Conservation (phyloP, 2,888 invertebrate species). For the Lochmaea capreae region DNA sequence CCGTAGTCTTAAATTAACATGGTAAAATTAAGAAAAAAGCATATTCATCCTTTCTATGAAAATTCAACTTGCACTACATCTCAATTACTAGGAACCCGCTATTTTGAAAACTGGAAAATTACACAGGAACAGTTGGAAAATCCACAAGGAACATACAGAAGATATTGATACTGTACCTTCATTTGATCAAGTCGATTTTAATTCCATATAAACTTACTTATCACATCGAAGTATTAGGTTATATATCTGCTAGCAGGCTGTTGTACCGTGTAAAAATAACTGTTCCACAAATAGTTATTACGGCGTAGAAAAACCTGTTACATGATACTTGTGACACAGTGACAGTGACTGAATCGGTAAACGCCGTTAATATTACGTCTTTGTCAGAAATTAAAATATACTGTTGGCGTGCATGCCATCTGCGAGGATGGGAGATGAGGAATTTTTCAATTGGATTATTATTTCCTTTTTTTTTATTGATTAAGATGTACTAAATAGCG, state of each 20-base stretch:
- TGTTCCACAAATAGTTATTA: conserved; percentile 18
- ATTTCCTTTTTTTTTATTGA: neutral
- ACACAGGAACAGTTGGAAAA: too few species aligned
- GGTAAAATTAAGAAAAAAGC: too few species aligned
- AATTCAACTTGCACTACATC: too few species aligned
- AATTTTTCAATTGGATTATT: neutral
- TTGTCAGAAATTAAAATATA: conserved; percentile 3
- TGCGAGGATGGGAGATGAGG: neutral
- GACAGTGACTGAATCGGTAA: conserved; percentile 24
- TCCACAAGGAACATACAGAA: too few species aligned
- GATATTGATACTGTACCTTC: too few species aligned
- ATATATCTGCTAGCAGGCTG: conserved; percentile 5
- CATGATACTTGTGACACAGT: conserved; percentile 30
- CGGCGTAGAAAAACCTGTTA: conserved; percentile 28
- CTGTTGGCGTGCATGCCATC: neutral
- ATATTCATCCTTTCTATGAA: too few species aligned
- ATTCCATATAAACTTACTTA: conserved; percentile 24
- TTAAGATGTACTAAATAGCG: neutral
- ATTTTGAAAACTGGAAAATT: too few species aligned
- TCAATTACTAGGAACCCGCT: too few species aligned
- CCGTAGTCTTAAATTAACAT: too few species aligned
- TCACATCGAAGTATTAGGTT: neutral
- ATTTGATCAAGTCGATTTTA: too few species aligned
- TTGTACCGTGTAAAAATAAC: conserved; percentile 36
- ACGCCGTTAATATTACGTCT: conserved; percentile 26